Evolutionary conservation across 2,113 vertebrate genomes (phyloP).

Genomic region (Melanerpes formicivorus): DNA sequence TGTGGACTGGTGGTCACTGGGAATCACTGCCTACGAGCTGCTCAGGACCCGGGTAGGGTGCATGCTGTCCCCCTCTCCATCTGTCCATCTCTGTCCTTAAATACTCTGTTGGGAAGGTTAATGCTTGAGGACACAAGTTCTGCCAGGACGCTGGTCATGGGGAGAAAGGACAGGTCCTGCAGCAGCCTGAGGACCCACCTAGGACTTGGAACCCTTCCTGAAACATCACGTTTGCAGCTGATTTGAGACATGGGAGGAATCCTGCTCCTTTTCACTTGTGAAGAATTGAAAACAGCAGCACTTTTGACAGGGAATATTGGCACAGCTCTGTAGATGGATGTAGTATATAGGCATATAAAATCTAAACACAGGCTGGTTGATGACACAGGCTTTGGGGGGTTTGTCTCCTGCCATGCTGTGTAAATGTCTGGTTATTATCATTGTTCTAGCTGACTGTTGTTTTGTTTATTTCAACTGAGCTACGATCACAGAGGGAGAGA

Average conservation of each 20-base stretch:
- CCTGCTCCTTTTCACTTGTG: neutral
- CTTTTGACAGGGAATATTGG: neutral
- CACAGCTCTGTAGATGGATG: neutral
- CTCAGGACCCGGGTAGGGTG: slow-evolving; percentile 87
- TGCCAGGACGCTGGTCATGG: fast-evolving
- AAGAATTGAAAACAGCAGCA: neutral
- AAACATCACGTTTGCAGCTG: neutral
- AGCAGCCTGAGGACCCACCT: neutral
- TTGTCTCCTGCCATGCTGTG: neutral
- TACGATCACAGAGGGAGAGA: neutral
- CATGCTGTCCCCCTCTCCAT: fast-evolving
- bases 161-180: neutral
- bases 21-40: slow-evolving; percentile 93
- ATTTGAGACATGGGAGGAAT: neutral
- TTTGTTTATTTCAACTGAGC: neutral
- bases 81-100: neutral
- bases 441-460: neutral
- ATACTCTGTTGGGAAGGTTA: fast-evolving
- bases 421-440: neutral
- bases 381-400: neutral
- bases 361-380: neutral
- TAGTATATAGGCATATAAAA: too few relatives aligned
- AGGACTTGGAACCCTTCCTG: neutral
- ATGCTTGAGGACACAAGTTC: neutral
- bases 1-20: slow-evolving; percentile 85